These are phyloP conservation scores for Cossypha polioptera DNA, from an alignment of 2,797 vertebrate species.

Conservation along the genomic window DNA sequence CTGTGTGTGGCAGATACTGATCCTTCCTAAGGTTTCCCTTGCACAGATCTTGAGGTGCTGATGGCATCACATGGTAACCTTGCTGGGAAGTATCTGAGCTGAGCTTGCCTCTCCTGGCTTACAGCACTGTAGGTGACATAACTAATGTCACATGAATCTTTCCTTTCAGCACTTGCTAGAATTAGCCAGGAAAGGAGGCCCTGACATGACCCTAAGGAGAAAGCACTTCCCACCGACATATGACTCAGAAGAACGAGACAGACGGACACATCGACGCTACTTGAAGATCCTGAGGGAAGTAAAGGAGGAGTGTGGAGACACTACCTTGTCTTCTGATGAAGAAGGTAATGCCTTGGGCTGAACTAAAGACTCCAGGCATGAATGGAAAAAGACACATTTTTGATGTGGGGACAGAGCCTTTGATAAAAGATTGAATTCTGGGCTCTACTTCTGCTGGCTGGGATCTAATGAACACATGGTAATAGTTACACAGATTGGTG, in stretches of 20 bases:
- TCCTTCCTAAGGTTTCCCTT: background rate
- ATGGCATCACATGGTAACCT: fast-evolving
- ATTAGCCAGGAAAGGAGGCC: conserved; percentile 85
- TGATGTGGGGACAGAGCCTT: background rate
- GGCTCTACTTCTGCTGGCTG: background rate
- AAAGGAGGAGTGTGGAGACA: conserved; percentile 92
- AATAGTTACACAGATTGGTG: background rate
- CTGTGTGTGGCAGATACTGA: fast-evolving
- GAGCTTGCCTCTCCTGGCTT: background rate
- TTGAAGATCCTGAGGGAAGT: conserved; percentile 90
- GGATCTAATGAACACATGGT: background rate
- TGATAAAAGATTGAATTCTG: background rate
- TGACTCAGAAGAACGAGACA: conserved; percentile 85
- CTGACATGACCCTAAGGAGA: conserved; percentile 80
- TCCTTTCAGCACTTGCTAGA: conserved; percentile 86
- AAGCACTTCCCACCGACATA: conserved; percentile 72
- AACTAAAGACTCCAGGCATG: background rate
- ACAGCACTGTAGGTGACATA: background rate
- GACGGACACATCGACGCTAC: conserved; percentile 83
- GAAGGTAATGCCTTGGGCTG: conserved; percentile 80
- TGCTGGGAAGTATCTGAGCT: background rate
- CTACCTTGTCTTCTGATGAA: conserved; percentile 91
- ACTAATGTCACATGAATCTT: fast-evolving
- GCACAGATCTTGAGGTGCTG: background rate
- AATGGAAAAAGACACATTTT: background rate